Conservation (phyloP, 2,888 invertebrate species). For the Fragum sueziense region DNA sequence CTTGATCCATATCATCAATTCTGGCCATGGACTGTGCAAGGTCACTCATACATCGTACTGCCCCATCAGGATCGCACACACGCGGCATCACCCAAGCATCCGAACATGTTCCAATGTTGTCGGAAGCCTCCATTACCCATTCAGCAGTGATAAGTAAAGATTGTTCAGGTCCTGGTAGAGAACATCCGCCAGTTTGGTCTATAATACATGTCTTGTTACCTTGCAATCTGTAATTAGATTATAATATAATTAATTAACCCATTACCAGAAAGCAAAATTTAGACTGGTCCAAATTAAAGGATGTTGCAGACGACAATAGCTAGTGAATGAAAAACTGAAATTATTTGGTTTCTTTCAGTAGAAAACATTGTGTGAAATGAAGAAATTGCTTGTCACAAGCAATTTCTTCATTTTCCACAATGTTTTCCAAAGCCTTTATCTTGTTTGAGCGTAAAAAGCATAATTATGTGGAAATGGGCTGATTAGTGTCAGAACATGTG, state of each 20-base stretch:
- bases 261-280: too few species aligned
- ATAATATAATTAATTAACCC: not conserved
- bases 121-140: slow-evolving; percentile 36
- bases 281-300: too few species aligned
- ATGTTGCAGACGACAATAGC: too few species aligned
- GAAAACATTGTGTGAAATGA: too few species aligned
- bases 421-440: too few species aligned
- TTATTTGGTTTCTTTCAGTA: too few species aligned
- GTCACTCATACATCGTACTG: slow-evolving; percentile 39
- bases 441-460: too few species aligned
- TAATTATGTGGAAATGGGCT: too few species aligned
- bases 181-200: slow-evolving; percentile 35
- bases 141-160: slow-evolving; percentile 36
- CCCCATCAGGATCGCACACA: slow-evolving; percentile 33
- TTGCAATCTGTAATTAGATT: slow-evolving; percentile 3
- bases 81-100: slow-evolving; percentile 1
- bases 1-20: slow-evolving; percentile 14
- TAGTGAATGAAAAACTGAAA: too few species aligned
- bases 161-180: not conserved
- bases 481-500: slow-evolving; percentile 26
- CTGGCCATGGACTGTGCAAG: slow-evolving; percentile 25
- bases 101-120: slow-evolving; percentile 41
- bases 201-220: slow-evolving; percentile 29
- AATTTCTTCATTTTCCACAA: too few species aligned
- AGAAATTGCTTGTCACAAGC: too few species aligned